phyloP scores from a whole-genome alignment of 2,797 vertebrate species.

The Nannoperca obscura region DNA sequence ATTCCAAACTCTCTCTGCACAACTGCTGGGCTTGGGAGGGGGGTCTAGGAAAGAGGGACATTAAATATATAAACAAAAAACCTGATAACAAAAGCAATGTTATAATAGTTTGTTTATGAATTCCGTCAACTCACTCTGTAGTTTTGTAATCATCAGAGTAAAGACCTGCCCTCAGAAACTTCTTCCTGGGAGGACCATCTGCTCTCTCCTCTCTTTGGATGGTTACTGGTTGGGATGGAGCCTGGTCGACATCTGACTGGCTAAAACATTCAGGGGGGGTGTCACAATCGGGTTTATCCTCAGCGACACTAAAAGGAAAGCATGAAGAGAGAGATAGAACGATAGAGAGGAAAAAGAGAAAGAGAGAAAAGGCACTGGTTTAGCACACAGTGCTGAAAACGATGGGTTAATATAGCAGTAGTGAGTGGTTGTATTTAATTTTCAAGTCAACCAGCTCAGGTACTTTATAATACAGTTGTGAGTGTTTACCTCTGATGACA shows the following conservation, averaged over 20 bases:
- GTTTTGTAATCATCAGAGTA: constrained; percentile 99
- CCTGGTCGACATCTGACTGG: constrained; percentile 81
- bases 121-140: constrained; percentile 89
- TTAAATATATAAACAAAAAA: constrained; percentile 26
- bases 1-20: constrained; percentile 91
- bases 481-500: constrained; percentile 81
- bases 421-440: constrained; percentile 74
- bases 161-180: constrained; percentile 95
- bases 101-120: constrained; percentile 13
- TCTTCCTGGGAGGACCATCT: constrained; percentile 91
- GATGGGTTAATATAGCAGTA: constrained; percentile 79
- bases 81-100: not conserved
- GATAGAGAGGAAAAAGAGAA: constrained; percentile 78
- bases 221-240: constrained; percentile 74
- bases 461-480: constrained; percentile 22
- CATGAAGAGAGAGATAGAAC: constrained; percentile 79
- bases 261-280: constrained; percentile 77
- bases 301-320: constrained; percentile 77
- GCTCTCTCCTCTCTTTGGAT: constrained; percentile 89
- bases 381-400: constrained; percentile 87
- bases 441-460: constrained; percentile 75
- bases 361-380: constrained; percentile 83
- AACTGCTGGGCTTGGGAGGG: constrained; percentile 88
- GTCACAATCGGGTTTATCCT: constrained; percentile 78
- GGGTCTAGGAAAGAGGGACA: constrained; percentile 80